Evolutionary conservation across 2,888 invertebrate species (phyloP).

Genomic region (Arctia plantaginis): DNA sequence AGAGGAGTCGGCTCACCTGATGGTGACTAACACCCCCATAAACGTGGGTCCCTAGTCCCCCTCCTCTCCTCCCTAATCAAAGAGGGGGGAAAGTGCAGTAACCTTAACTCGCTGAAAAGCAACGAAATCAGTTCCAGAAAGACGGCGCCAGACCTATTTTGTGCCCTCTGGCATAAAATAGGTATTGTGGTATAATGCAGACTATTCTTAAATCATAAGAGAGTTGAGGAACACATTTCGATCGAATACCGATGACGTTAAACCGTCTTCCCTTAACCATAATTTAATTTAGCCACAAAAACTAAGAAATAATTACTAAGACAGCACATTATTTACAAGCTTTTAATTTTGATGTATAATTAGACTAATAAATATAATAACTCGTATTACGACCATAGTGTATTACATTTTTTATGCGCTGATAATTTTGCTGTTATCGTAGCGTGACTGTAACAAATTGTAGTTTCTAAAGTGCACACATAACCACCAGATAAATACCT

Average conservation of each 20-base stretch:
- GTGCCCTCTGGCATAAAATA: no score
- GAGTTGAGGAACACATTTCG: background rate
- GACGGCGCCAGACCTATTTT: no score
- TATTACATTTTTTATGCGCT: slow-evolving; percentile 19
- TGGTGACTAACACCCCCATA: no score
- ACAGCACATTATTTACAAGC: background rate
- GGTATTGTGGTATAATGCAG: background rate
- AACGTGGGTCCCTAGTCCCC: no score
- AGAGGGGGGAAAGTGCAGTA: no score
- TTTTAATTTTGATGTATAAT: slow-evolving; percentile 7
- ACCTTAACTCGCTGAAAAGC: no score
- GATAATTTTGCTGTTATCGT: slow-evolving; percentile 18
- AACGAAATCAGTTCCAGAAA: no score
- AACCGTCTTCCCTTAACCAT: background rate
- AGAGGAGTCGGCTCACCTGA: no score
- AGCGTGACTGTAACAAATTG: slow-evolving; percentile 14
- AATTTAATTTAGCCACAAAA: background rate
- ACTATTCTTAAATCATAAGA: background rate
- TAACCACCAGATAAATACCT: slow-evolving; percentile 4
- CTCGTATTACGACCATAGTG: slow-evolving; percentile 3
- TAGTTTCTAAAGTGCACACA: slow-evolving; percentile 14
- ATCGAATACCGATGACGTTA: background rate
- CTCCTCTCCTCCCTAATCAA: no score
- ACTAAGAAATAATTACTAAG: background rate
- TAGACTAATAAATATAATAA: background rate